Conservation (phyloP, 2,797 vertebrate species). For the Caiman crocodilus region DNA sequence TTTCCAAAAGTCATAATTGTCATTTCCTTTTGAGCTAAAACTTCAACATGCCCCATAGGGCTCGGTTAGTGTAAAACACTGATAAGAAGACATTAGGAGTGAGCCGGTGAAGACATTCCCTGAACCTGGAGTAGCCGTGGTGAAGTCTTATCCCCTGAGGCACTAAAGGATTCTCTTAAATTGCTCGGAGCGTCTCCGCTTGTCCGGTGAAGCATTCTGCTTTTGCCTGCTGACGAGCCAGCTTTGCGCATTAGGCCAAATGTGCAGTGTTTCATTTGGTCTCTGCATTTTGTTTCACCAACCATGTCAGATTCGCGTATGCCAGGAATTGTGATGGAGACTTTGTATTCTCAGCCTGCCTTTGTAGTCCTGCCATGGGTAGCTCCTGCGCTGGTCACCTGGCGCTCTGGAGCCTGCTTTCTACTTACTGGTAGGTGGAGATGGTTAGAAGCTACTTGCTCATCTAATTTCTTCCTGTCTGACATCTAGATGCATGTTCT, state of each 20-base stretch:
- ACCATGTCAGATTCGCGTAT: neutral
- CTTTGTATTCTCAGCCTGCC: neutral
- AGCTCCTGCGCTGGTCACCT: neutral
- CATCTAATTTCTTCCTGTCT: neutral
- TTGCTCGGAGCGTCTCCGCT: neutral
- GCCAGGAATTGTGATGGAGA: neutral
- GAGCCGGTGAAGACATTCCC: neutral
- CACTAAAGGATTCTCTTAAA: neutral
- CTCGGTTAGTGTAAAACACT: neutral
- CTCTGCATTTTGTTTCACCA: neutral
- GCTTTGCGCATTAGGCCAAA: neutral
- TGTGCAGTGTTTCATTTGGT: neutral
- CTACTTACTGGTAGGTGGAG: neutral
- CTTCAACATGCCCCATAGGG: too few species aligned
- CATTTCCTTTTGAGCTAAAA: neutral
- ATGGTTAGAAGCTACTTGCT: neutral
- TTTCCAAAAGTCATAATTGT: neutral
- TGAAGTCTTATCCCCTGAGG: neutral
- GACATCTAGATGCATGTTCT: neutral
- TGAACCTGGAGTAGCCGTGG: neutral
- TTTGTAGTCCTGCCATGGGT: neutral
- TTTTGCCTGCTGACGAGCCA: neutral
- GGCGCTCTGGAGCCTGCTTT: neutral
- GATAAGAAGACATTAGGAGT: neutral
- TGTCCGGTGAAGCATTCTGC: neutral